Conservation (phyloP, 2,888 invertebrate genomes). For the Scelioninae gen. 1 region DNA sequence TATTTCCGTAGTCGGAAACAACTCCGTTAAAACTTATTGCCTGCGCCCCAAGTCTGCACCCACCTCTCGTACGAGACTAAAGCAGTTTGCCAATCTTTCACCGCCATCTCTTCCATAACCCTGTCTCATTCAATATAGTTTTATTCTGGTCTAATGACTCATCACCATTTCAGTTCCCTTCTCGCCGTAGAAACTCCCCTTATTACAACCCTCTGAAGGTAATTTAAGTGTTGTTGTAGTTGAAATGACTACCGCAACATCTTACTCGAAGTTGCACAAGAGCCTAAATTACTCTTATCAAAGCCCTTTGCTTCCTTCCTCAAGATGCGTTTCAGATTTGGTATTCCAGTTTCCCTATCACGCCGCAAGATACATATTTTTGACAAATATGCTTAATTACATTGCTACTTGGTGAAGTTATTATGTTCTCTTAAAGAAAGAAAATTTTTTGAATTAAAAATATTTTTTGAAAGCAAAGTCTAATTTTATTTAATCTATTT, state of each 20-base stretch:
- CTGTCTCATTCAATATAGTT: conserved; percentile 10
- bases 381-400: conserved; percentile 2
- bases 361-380: not conserved
- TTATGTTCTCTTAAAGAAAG: no score
- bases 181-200: conserved; percentile 4
- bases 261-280: conserved; percentile 18
- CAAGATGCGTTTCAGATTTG: no score
- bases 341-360: not conserved
- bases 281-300: conserved; percentile 13
- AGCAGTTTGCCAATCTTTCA: conserved; percentile 14
- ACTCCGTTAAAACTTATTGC: not conserved
- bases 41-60: not conserved
- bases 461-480: no score
- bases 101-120: conserved; percentile 9
- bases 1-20: conserved; percentile 15
- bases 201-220: conserved; percentile 3
- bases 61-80: not conserved
- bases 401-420: not conserved
- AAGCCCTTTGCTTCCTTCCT: conserved; percentile 20
- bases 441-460: no score
- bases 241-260: conserved; percentile 13
- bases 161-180: conserved; percentile 7
- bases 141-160: conserved; percentile 16
- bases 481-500: no score
- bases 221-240: conserved; percentile 26